Evolutionary conservation across 1,140 invertebrate species (phyloP), one percentile per base, ranked within the genome.

Genomic region (Neodiprion virginianus): DNA sequence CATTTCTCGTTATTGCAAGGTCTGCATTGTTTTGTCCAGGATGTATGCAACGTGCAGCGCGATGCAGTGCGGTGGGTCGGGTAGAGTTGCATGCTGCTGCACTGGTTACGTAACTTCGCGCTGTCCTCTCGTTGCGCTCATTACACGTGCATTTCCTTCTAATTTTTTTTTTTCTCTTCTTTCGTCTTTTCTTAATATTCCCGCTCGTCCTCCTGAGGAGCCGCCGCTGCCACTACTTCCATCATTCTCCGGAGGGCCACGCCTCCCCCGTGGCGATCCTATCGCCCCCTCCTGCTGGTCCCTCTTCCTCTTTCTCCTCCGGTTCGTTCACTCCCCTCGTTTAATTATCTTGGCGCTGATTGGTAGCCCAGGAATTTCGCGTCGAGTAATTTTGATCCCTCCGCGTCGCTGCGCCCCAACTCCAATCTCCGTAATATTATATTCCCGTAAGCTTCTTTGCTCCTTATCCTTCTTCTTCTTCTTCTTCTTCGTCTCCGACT

Each of bases 311-410:
- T 75, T 61, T 76, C 21, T 28, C 65, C 53, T 21, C 50, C 21
- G 53, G 70, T 72, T 14, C 77, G 76, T 84, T 83, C 79, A 81
- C 84, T 82, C 81, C 83, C 83, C 84, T 83, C 84, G 85, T 86
- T 87, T 87, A 87, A 87, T 87, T 87, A 87, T 87, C 85, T 82
- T 81, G 65, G 76, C 81, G 82, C 83, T 86, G 86, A 87, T 86
- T 87, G 86, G 86, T 86, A 86, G 84, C 79, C 53, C 74, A 84
- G 81, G 83, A 87, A 86, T 86, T 87, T 86, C 80, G 80, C 83
- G 79, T 85, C 82, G 81, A 80, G 84, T 87, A 86, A 86, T 86
- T 86, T 85, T 82, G 79, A 85, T 85, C 82, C 80, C 81, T 82
- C 77, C 79, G 75, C 75, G 74, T 48, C 9, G 47, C 66, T 72